Evolutionary conservation across 1,140 invertebrate genomes (phyloP), one percentile per base, ranked within the genome.

Genomic region (silkworm (Bombyx mori)): DNA sequence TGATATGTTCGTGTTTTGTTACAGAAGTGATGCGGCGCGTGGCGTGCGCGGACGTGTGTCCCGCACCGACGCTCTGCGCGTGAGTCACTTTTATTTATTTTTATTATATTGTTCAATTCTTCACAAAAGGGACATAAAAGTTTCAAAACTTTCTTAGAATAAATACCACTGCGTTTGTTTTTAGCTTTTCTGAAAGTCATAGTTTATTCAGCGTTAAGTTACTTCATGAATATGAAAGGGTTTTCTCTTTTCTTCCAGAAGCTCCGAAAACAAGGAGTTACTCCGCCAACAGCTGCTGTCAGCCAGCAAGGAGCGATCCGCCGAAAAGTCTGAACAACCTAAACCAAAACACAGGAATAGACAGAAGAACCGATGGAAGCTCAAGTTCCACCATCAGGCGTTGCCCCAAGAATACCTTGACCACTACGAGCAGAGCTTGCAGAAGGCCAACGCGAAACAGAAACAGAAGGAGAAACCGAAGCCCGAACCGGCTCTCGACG

Each of bases 351-450:
- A 79, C 56, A 58, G 92, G 10, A 90, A 89, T 48, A 86, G 91
- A 18, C 90, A 91, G 71, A 92, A 92, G 77, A 90, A 91, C 47
- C 82, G 92, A 61, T 92, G 93, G 89, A 95, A 95, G 73, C 82
- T 95, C 7, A 94, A 94, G 68, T 95, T 95, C 69, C 94, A 95
- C 66, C 94, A 95, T 68, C 93, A 95, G 75, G 93, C 94, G 0
- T 75, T 95, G 47, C 94, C 94, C 0, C 92, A 93, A 1, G 93
- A 94, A 68, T 95, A 95, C 66, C 86, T 94, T 44, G 92, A 93
- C 68, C 93, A 94, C 69, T 95, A 94, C 82, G 93, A 94, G 74
- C 92, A 93, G 9, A 91, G 91, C 0, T 79, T 93, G n/a, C 90
- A 90, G 46, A 90, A 85, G 48, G 63, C 68, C 42, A 73, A 75